Percentiles rank a stretch among this genome's conserved stretches.
Evolutionary conservation across 2,113 vertebrate species (phyloP).

Genomic region (Dicrurus megarhynchus): DNA sequence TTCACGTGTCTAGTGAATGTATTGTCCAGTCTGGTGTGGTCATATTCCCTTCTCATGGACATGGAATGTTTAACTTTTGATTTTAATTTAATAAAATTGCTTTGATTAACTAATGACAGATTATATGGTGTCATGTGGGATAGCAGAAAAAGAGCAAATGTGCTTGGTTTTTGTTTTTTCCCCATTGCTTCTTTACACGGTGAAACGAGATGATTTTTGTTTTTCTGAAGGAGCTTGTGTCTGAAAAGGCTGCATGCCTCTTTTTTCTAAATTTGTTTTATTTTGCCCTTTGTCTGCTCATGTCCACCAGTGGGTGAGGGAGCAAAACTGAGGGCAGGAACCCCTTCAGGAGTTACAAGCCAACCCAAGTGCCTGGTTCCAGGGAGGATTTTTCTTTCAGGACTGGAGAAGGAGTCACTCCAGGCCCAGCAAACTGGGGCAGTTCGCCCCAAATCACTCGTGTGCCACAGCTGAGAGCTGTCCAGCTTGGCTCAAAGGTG

Average conservation of each 20-base stretch:
- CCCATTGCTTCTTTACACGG: not conserved
- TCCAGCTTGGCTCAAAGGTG: not conserved
- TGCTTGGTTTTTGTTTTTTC: not conserved
- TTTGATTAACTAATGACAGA: not conserved
- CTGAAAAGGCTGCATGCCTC: not conserved
- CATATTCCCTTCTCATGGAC: not conserved
- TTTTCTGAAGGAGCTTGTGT: not conserved
- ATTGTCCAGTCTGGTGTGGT: not conserved
- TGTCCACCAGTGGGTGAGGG: not conserved
- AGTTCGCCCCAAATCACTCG: accelerated
- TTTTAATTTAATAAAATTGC: not conserved
- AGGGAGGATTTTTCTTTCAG: not conserved
- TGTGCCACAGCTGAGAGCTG: not conserved
- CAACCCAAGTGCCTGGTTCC: not conserved
- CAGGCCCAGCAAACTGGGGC: not conserved
- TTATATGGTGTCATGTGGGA: not conserved
- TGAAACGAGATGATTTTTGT: not conserved
- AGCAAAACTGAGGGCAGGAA: not conserved
- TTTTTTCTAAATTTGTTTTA: not conserved
- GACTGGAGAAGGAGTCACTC: not conserved
- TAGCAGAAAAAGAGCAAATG: not conserved
- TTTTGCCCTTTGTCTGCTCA: not conserved
- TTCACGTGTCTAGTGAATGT: not conserved
- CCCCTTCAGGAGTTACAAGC: not conserved
- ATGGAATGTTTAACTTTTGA: not conserved